Base-by-base conservation (phyloP, 2,797 vertebrate genomes). In the Loris lydekkerianus region DNA sequence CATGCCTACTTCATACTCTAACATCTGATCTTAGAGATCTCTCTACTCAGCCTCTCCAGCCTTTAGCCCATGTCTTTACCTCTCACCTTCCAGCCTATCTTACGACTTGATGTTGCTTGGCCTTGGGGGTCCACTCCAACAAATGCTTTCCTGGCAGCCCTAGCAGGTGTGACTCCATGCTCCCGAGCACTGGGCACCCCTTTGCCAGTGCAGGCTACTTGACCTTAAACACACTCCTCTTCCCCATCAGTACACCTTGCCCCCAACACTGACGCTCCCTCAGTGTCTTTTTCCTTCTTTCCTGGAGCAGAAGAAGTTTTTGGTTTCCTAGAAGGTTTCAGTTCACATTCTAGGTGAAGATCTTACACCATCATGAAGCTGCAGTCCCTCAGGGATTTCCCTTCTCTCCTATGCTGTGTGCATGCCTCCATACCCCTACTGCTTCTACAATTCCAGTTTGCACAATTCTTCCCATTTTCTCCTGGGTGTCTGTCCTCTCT, bases 391-490 rank as follows among this genome's bases (percentile, higher is more conserved):
- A 27, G 46, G 10, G 23, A 29, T 11, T 90, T 82, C 60, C 40
- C 46, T 73, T 49, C 46, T 82, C 60, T 81, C 86, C 49, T 37
- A 10, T 17, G 18, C 17, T 46, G 43, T 53, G 37, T 46, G 17
- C 27, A 10, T 21, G 34, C 15, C 37, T 34, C 37, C 13, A 40
- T 1, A 23, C 4, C 21, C 56, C 63, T n/a, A 31, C 3, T 40
- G n/a, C 31, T 43, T 85, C 15, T 43, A 7, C 34, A 46, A 80
- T 60, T 83, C 18, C 53, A 73, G 63, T 82, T 60, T 85, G 31
- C 27, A 10, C 63, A 11, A 84, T 88, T 88, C 69, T 18, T 94
- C 91, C 49, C 58, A 31, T 72, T 96, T 25, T 89, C 3, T 70
- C 31, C 76, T 20, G 21, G 13, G 56, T 63, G 46, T 53, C 72